Base-by-base conservation (phyloP, 1,140 invertebrate genomes). In the Tyrophagus putrescentiae region DNA sequence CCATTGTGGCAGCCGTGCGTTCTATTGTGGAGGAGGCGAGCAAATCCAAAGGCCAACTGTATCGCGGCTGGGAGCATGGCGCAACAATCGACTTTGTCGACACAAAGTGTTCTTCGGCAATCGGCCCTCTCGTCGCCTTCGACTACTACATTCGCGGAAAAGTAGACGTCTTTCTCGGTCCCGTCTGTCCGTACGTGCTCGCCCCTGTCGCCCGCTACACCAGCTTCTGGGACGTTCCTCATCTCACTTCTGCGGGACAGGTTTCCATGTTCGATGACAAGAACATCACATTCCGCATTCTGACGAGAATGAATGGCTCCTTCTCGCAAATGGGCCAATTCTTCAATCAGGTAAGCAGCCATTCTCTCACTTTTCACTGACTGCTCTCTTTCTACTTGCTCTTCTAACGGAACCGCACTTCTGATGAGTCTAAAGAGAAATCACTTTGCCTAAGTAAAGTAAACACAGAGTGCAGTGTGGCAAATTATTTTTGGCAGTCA, bases 171-270 rank as follows among this genome's bases (percentile, higher is more conserved):
- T 88, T 93, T 68, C 77, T 94, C 65, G 91, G 90, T 0, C 84
- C 90, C 0, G 81, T 88, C 1, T 94, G 89, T 72, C 87, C 91
- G 65, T 94, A 91, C 71, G 85, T 85, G 3, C 78, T 94, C 54
- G 87, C 89, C 0, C 88, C 89, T 0, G 85, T 95, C 1, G 83
- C 86, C 0, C 76, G 89, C 13, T 92, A 91, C 68, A 80, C 86
- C 0, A 81, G 84, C 4, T 79, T 79, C n/a, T 95, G 90, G 90
- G 75, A 81, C 1, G 83, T 91, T 21, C 89, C 91, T 0, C 80
- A 94, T 1, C 70, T 95, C 5, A 90, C 87, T 1, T 80, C 87
- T 0, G 85, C 84, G 0, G 89, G 82, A 0, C 82, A 86, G 67
- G 85, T 85, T 0, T 81, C 85, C 60, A 81, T 84, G 41, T 90